Evolutionary conservation across 2,113 vertebrate genomes (phyloP), one percentile per base, ranked within the genome.

Genomic region (Myocastor coypus): DNA sequence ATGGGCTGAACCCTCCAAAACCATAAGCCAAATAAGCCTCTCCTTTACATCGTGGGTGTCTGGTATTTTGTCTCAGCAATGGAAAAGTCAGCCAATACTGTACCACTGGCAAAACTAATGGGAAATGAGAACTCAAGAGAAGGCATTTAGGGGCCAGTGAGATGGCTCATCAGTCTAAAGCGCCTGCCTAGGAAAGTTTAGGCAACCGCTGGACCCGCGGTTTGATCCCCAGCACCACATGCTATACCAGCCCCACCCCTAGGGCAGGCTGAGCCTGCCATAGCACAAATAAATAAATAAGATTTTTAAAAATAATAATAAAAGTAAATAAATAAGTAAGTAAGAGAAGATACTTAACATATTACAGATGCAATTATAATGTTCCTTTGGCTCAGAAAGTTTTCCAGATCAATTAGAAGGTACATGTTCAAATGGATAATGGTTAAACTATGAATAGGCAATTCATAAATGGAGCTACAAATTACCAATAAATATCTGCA

Each of bases 391-490:
- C 17, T 64, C 22, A 92, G 66, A 85, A 92, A 20, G 22, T 37
- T 96, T 94, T 81, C 28, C 93, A 84, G 87, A 80, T 32, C 32
- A 66, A 1, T 57, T 83, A 87, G 89, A 87, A 93, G 63, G 19
- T 66, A 16, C 64, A 50, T 68, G 87, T 55, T 40, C 63, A 84
- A 84, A 86, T 17, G 77, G 50, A 91, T 40, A 87, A 71, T 34
- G 9, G n/a, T 37, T 26, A 86, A 61, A 82, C 11, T 42, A 61
- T 20, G 3, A 71, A 40, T 16, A 37, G 30, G 34, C 3, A 34
- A 85, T 30, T 96, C 85, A 89, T 63, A 92, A 71, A 90, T 90
- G 13, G 50, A 87, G 37, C 57, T 37, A 75, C 19, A 66, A 86
- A 75, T 82, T 81, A 73, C 6, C 11, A 92, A 32, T 59, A 57